Conservation (phyloP, 2,888 invertebrate genomes). For the Scrobipalpa atriplicella region DNA sequence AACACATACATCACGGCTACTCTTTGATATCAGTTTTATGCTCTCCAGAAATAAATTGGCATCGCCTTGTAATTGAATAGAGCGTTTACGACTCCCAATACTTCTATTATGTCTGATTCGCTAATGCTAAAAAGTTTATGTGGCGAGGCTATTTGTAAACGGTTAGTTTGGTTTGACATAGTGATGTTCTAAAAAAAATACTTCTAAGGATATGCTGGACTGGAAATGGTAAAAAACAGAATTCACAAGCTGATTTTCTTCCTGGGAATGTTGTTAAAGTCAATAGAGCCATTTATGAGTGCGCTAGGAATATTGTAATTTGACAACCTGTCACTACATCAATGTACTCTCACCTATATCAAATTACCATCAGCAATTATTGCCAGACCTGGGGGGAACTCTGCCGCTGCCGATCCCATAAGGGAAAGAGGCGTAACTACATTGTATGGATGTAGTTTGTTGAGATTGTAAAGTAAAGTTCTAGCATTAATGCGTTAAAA, state of each 20-base stretch:
- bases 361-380: too few relatives aligned
- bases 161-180: background rate
- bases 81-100: slow-evolving; percentile 34
- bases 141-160: background rate
- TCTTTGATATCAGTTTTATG: slow-evolving; percentile 51
- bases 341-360: too few relatives aligned
- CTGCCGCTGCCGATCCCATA: too few relatives aligned
- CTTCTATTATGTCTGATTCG: slow-evolving; percentile 28
- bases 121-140: slow-evolving; percentile 28
- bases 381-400: too few relatives aligned
- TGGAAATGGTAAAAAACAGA: too few relatives aligned
- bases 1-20: slow-evolving; percentile 41
- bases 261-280: too few relatives aligned
- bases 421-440: too few relatives aligned
- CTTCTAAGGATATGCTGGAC: background rate
- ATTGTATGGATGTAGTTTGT: too few relatives aligned
- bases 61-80: slow-evolving; percentile 43
- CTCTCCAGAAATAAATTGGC: slow-evolving; percentile 42
- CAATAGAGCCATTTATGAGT: too few relatives aligned
- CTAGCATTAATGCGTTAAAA: background rate
- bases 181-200: background rate
- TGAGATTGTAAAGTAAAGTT: background rate
- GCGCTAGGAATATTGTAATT: too few relatives aligned
- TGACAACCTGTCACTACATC: too few relatives aligned
- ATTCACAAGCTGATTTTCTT: too few relatives aligned